These are phyloP conservation scores for Oenanthe melanoleuca DNA, from an alignment of 2,113 vertebrate genomes.

Conservation along the genomic window DNA sequence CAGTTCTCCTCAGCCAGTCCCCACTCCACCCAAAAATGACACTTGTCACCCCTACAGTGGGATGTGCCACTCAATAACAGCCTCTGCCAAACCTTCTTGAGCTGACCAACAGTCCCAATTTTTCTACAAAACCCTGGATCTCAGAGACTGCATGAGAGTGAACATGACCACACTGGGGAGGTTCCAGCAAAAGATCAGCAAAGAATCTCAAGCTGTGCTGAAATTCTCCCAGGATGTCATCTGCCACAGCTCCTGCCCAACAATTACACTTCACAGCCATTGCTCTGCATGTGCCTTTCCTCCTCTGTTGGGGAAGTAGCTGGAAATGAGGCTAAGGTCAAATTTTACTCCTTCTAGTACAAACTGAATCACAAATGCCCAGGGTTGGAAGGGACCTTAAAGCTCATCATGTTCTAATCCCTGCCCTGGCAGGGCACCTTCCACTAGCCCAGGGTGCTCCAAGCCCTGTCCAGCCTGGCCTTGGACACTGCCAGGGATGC, in stretches of 20 bases:
- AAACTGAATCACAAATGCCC: neutral
- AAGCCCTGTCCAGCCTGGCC: neutral
- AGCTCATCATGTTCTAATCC: neutral
- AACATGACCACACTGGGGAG: neutral
- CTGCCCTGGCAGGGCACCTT: neutral
- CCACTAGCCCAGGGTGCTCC: rapidly evolving
- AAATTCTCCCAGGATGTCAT: neutral
- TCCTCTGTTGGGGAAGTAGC: neutral
- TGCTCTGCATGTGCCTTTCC: neutral
- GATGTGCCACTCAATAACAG: neutral
- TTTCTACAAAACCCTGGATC: neutral
- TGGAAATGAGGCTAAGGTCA: neutral
- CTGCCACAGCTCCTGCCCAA: neutral
- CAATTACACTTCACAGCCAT: neutral
- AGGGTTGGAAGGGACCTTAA: neutral
- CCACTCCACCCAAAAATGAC: neutral
- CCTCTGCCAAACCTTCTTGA: neutral
- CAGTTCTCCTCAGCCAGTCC: neutral
- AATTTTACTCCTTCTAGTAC: neutral
- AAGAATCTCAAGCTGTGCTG: neutral
- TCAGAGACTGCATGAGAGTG: neutral
- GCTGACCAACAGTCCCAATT: neutral
- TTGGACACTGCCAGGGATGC: neutral
- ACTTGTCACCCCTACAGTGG: neutral
- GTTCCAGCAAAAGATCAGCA: conserved; percentile 1